Conservation (phyloP, 2,888 invertebrate species). For the Acanthosepion pharaonis region DNA sequence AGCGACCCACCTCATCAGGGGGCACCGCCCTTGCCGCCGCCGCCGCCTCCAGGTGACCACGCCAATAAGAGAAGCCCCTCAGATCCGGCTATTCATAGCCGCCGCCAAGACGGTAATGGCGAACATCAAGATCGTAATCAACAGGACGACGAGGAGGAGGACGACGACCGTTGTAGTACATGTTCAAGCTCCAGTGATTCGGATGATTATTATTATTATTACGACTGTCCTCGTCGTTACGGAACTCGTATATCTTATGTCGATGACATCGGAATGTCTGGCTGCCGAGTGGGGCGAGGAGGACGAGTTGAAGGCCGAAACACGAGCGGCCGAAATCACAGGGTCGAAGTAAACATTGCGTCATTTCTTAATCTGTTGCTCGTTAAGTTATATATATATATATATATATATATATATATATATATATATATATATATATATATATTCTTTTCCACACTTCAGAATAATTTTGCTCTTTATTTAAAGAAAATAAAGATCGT, state of each 20-base stretch:
- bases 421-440: constrained; percentile 1
- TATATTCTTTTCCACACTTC: not conserved
- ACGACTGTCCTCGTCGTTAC: constrained; percentile 82
- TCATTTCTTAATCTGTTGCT: constrained; percentile 38
- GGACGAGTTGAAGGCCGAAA: constrained; percentile 11
- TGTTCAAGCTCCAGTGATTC: constrained; percentile 83
- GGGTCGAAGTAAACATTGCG: constrained; percentile 48
- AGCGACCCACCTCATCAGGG: constrained; percentile 43
- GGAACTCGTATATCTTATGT: constrained; percentile 93
- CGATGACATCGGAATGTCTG: constrained; percentile 81
- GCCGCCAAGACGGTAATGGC: constrained; percentile 50
- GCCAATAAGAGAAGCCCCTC: constrained; percentile 39
- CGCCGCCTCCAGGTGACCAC: constrained; percentile 48
- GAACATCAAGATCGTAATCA: constrained; percentile 51
- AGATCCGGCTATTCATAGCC: constrained; percentile 35
- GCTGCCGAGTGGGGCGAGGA: constrained; percentile 7
- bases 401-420: constrained; percentile 12
- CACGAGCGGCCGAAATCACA: constrained; percentile 34
- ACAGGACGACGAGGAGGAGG: constrained; percentile 54
- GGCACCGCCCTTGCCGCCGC: not conserved
- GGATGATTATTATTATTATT: constrained; percentile 86
- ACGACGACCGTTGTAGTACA: constrained; percentile 87
- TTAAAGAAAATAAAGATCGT: too few relatives aligned
- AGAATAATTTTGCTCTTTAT: too few relatives aligned
- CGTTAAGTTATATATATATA: not conserved